Conservation (phyloP, 2,113 vertebrate species). For the Saccopteryx leptura region DNA sequence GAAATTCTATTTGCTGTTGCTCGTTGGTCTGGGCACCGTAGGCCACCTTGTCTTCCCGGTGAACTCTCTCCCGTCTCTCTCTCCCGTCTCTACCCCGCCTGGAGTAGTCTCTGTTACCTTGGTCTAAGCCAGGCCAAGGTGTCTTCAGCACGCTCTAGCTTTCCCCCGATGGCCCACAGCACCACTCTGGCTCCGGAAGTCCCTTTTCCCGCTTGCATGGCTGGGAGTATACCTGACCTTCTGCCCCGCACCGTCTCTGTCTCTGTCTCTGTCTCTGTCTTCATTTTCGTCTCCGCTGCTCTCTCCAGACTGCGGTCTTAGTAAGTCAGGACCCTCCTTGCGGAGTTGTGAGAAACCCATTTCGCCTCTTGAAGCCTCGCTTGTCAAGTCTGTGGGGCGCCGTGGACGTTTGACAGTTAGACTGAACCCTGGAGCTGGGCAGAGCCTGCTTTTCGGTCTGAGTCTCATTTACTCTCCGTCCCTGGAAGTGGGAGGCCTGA, state of each 20-base stretch:
- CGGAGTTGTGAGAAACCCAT: background rate
- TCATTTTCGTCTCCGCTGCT: background rate
- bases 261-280: too few relatives aligned
- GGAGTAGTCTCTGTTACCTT: too few relatives aligned
- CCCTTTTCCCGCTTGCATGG: background rate
- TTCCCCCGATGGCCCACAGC: too few relatives aligned
- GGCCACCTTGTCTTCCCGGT: background rate
- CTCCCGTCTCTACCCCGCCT: too few relatives aligned
- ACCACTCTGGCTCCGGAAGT: too few relatives aligned
- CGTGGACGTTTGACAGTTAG: background rate
- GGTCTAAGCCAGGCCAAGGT: too few relatives aligned
- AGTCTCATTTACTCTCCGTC: background rate
- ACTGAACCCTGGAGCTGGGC: background rate
- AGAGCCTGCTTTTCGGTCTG: background rate
- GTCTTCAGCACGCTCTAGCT: too few relatives aligned
- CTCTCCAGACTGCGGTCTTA: background rate
- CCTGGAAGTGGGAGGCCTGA: background rate
- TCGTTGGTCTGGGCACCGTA: background rate
- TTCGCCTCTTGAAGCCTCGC: background rate
- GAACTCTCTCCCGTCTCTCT: background rate
- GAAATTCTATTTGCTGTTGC: background rate
- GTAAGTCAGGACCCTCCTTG: background rate
- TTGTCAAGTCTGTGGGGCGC: background rate
- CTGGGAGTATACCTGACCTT: background rate
- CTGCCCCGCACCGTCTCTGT: background rate